Conservation (phyloP, 1,140 invertebrate genomes). For the Aphidius ervi region DNA sequence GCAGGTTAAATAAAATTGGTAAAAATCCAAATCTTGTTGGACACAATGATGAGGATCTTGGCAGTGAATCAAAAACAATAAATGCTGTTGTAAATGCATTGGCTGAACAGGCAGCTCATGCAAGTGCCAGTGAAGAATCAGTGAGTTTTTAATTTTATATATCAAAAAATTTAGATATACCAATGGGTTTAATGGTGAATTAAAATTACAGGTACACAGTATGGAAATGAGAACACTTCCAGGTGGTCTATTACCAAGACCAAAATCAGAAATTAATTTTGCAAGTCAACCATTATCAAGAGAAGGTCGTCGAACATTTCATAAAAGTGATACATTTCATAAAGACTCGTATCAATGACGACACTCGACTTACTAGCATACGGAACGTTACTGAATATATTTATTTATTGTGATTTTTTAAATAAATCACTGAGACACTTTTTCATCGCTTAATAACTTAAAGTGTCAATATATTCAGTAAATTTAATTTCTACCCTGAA, state of each 20-base stretch:
- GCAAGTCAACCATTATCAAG: constrained; percentile 60
- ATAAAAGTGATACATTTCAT: constrained; percentile 74
- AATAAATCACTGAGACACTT: background rate
- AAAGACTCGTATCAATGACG: constrained; percentile 72
- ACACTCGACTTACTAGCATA: constrained; percentile 67
- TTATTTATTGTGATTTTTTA: constrained; percentile 24
- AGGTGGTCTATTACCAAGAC: constrained; percentile 64
- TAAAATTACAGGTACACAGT: constrained; percentile 50
- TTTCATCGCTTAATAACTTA: background rate
- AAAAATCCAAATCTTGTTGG: constrained; percentile 96
- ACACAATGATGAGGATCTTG: constrained; percentile 82
- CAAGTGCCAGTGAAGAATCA: constrained; percentile 71
- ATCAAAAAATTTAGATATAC: background rate
- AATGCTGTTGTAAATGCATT: constrained; percentile 87
- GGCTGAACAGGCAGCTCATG: constrained; percentile 81
- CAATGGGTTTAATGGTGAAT: constrained; percentile 6
- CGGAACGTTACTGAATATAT: constrained; percentile 49
- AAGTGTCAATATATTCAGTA: too few relatives aligned
- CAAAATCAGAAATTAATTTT: constrained; percentile 81
- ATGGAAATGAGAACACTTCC: constrained; percentile 65
- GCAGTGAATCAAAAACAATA: constrained; percentile 84
- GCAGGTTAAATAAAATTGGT: constrained; percentile 93
- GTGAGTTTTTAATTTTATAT: constrained; percentile 43
- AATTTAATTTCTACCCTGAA: too few relatives aligned
- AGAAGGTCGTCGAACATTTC: constrained; percentile 64